Percentiles rank a stretch among this genome's conserved stretches.
Conservation (phyloP, 2,888 invertebrate genomes). For the Drosophila picticornis region DNA sequence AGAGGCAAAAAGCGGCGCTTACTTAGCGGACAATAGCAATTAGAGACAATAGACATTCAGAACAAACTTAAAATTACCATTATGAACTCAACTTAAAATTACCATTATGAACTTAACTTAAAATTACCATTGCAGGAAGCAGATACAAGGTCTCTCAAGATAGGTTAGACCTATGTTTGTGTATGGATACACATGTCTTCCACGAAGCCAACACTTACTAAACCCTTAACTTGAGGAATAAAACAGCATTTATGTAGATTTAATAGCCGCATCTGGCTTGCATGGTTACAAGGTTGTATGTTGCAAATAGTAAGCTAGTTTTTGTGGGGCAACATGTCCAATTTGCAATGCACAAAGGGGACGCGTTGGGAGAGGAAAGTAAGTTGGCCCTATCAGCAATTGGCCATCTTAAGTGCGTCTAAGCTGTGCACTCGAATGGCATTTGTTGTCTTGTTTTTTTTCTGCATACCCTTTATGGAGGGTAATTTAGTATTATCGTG, state of each 20-base stretch:
- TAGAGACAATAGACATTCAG: constrained; percentile 33
- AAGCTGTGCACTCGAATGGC: constrained; percentile 53
- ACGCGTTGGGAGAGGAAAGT: background rate
- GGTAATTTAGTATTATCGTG: background rate
- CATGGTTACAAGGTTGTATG: constrained; percentile 21
- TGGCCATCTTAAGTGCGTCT: constrained; percentile 70
- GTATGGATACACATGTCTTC: background rate
- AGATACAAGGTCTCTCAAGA: background rate
- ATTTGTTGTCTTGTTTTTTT: constrained; percentile 23
- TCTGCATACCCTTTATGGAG: background rate
- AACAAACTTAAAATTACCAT: constrained; percentile 17
- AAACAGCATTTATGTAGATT: constrained; percentile 51
- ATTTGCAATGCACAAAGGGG: constrained; percentile 54
- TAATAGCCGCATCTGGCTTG: constrained; percentile 46
- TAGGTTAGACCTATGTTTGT: background rate
- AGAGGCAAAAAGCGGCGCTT: constrained; percentile 12
- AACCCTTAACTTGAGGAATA: constrained; percentile 9
- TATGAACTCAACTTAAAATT: constrained; percentile 22
- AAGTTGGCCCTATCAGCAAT: constrained; percentile 44
- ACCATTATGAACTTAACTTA: constrained; percentile 18
- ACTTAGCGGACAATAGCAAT: constrained; percentile 30
- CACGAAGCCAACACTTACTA: constrained; percentile 3
- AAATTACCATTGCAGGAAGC: constrained; percentile 13
- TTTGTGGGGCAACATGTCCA: constrained; percentile 61
- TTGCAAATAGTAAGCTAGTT: constrained; percentile 44